Evolutionary conservation across 2,113 vertebrate species (phyloP).

Genomic region (Nyctibius bracteatus): DNA sequence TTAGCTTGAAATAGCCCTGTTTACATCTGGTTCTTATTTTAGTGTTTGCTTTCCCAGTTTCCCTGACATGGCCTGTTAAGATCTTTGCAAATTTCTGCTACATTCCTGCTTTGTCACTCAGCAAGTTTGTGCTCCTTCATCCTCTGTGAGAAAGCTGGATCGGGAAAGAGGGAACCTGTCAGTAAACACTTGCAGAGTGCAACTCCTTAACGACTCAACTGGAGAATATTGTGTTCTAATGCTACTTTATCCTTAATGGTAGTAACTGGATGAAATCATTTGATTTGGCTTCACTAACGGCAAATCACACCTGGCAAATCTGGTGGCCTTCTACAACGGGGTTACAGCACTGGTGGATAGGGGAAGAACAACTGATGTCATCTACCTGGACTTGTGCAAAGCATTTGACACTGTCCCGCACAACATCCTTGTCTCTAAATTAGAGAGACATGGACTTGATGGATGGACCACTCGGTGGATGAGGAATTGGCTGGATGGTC

Average conservation of each 20-base stretch:
- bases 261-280: not conserved
- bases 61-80: not conserved
- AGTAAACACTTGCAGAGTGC: not conserved
- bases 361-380: no score
- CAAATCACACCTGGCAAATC: no score
- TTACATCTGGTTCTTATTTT: not conserved
- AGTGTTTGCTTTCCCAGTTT: not conserved
- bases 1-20: not conserved
- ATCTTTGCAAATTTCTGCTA: not conserved
- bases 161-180: not conserved
- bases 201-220: not conserved
- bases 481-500: no score
- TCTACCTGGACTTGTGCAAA: no score
- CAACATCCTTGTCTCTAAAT: no score
- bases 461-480: no score
- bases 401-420: no score
- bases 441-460: no score
- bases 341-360: no score
- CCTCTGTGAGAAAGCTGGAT: not conserved
- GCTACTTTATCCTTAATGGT: not conserved
- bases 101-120: not conserved
- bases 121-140: not conserved
- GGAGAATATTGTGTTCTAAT: not conserved
- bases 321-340: no score
- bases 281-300: no score